Base-by-base conservation (phyloP, 2,888 invertebrate genomes). In the Aphidius colemani region DNA sequence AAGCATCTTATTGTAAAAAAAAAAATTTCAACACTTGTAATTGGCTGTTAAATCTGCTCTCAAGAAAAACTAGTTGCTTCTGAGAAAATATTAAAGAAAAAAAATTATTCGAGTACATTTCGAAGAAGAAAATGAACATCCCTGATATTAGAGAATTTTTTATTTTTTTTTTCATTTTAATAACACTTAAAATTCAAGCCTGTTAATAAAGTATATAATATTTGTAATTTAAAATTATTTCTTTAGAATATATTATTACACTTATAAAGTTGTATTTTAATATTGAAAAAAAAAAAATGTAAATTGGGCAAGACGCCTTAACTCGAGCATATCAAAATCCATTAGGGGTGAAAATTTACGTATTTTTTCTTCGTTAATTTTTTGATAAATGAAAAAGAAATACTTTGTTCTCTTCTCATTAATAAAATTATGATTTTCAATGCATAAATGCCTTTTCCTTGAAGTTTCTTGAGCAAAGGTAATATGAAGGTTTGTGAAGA, bases 21-120 rank as follows among this genome's bases (percentile, higher is more conserved):
- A 13, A 55, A 55, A 43, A 55, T 55, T 55, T 44, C 55, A 44
- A 55, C 55, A 60, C 56, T 44, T 45, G 51, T 53, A 51, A 44
- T 51, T 60, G 51, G 59, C 39, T 44, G 59, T 60, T 60, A 60
- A 60, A 60, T 30, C 45, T 55, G 44, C 44, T 53, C 59, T 51
- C 51, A 39, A 41, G 43, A 9, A 48, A 39, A 39, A 39, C 50
- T 43, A 50, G 41, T 60, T 18, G 44, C 30, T 30, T 30, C 30
- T 30, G 30, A 30, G 30, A 30, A 30, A 13, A 13, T 13, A 13
- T 4, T 7, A 30, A 53, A 51, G n/a, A 10, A 30, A 45, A 44
- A 51, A 11, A 11, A 41, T n/a, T 43, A 43, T 55, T 41, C 41
- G 9, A 44, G 51, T 44, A 18, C 44, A 5, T 30, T 59, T 51